Percentiles rank a stretch among this genome's conserved stretches.
These are phyloP conservation scores for Melopsittacus undulatus DNA, from an alignment of 2,797 vertebrate genomes.

Conservation along the genomic window DNA sequence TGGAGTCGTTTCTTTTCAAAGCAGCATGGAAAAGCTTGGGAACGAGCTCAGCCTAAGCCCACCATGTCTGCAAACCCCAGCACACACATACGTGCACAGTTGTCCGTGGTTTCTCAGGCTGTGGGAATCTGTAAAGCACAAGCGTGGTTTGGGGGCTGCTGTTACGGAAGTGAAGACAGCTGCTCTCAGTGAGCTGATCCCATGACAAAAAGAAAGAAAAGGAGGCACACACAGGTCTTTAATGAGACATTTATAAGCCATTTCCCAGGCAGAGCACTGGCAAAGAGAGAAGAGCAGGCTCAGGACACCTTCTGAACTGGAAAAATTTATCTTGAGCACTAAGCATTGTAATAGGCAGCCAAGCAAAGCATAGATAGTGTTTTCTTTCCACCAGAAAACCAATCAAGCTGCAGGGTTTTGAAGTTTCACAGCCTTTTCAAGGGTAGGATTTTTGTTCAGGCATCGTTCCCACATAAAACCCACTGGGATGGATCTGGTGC, in stretches of 20 bases:
- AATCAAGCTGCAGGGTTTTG: background rate
- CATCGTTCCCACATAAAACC: background rate
- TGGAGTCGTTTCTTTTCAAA: background rate
- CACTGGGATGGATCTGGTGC: background rate
- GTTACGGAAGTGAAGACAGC: slow-evolving; percentile 37
- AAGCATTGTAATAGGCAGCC: background rate
- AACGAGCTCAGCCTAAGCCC: background rate
- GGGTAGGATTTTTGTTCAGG: background rate
- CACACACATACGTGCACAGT: background rate
- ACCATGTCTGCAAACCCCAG: background rate
- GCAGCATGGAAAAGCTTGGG: background rate
- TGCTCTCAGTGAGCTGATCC: slow-evolving; percentile 57
- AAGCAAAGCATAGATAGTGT: background rate
- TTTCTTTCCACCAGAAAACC: background rate
- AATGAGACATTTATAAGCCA: slow-evolving; percentile 47
- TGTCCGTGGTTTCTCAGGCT: background rate
- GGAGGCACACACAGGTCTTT: slow-evolving; percentile 46
- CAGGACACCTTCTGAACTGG: background rate
- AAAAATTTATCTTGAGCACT: slow-evolving; percentile 18
- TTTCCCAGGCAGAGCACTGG: slow-evolving; percentile 47
- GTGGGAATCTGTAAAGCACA: slow-evolving; percentile 22
- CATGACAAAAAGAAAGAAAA: slow-evolving; percentile 42
- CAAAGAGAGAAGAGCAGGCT: background rate
- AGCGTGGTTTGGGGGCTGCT: background rate
- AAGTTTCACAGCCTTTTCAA: background rate